These are phyloP conservation scores for Hydrotaea diabolus DNA, from an alignment of 2,888 invertebrate genomes.

Conservation along the genomic window DNA sequence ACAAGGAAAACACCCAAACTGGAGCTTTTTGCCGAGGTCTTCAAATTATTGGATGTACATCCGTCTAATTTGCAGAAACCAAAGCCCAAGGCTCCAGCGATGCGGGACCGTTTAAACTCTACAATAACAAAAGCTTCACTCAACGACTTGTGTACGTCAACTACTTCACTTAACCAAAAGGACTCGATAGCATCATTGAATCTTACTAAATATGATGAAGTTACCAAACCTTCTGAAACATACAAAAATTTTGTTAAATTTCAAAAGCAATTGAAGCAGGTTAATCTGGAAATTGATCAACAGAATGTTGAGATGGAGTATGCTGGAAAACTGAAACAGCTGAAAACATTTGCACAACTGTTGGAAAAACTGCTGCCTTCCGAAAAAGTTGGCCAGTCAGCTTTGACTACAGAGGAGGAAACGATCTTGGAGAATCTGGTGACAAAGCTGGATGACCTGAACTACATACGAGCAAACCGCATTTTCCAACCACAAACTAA, in stretches of 20 bases:
- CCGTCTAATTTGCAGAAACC: slow-evolving; percentile 75
- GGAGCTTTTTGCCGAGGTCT: slow-evolving; percentile 73
- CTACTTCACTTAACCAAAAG: background rate
- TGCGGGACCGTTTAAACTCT: slow-evolving; percentile 71
- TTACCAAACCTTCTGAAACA: slow-evolving; percentile 69
- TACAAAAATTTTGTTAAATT: slow-evolving; percentile 74
- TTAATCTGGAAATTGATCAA: slow-evolving; percentile 67
- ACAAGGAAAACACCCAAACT: slow-evolving; percentile 68
- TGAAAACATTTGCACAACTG: slow-evolving; percentile 74
- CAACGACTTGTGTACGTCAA: slow-evolving; percentile 29
- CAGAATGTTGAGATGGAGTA: slow-evolving; percentile 69
- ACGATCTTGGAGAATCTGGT: slow-evolving; percentile 69
- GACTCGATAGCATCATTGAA: slow-evolving; percentile 60
- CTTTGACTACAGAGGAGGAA: slow-evolving; percentile 72
- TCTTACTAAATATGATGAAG: slow-evolving; percentile 66
- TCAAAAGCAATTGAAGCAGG: slow-evolving; percentile 70
- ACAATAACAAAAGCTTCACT: slow-evolving; percentile 61
- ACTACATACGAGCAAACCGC: slow-evolving; percentile 72
- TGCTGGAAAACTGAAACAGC: slow-evolving; percentile 69
- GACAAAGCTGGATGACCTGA: slow-evolving; percentile 73
- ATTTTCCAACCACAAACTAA: slow-evolving; percentile 60
- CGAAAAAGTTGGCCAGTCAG: slow-evolving; percentile 65
- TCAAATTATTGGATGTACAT: slow-evolving; percentile 75
- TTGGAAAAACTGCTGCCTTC: slow-evolving; percentile 73
- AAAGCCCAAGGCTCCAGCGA: slow-evolving; percentile 62